These are phyloP conservation scores for Drosophila ochracea DNA, from an alignment of 2,888 invertebrate genomes.

Conservation along the genomic window DNA sequence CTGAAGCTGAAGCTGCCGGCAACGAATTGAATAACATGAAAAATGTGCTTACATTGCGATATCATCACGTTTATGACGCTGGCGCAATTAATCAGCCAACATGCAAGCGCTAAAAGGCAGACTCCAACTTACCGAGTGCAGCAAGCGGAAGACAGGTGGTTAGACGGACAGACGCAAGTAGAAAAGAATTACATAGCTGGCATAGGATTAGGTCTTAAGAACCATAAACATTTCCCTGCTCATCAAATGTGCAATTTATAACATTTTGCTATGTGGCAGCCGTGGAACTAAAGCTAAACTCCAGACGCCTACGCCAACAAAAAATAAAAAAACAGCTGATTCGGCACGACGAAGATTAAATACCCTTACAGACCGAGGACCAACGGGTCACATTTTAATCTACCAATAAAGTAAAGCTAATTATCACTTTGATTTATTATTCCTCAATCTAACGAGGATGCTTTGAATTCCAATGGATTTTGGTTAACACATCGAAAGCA, in stretches of 20 bases:
- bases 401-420: neutral
- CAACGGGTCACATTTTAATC: neutral
- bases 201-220: constrained; percentile 24
- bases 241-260: constrained; percentile 82
- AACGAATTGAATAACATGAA: constrained; percentile 82
- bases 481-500: neutral
- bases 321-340: neutral
- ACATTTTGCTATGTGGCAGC: constrained; percentile 54
- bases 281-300: constrained; percentile 45
- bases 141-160: neutral
- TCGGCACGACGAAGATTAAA: neutral
- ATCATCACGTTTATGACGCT: constrained; percentile 85
- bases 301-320: constrained; percentile 70
- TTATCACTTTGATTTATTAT: neutral
- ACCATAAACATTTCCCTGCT: constrained; percentile 80
- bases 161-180: neutral
- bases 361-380: neutral
- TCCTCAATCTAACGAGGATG: neutral
- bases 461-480: neutral
- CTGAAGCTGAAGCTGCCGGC: constrained; percentile 63
- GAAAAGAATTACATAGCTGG: constrained; percentile 56
- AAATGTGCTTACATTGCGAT: constrained; percentile 84
- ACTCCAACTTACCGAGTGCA: constrained; percentile 13
- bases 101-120: constrained; percentile 82
- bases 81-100: constrained; percentile 84